phyloP scores from a whole-genome alignment of 2,888 invertebrate genomes.

The Meganola albula region DNA sequence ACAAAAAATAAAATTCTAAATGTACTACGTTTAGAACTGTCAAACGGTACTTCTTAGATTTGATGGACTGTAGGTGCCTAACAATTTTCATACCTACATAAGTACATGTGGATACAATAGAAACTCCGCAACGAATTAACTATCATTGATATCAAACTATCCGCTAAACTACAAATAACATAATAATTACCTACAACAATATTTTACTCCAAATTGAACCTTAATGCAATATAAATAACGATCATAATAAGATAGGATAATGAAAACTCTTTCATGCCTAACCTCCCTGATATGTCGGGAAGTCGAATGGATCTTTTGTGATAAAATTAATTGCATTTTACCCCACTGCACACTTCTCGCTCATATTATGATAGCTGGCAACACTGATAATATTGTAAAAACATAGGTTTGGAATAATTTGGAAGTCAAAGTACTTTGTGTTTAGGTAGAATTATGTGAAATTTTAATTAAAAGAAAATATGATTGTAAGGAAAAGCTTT shows the following conservation, averaged over 20 bases:
- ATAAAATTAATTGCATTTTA: constrained; percentile 68
- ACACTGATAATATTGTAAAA: constrained; percentile 24
- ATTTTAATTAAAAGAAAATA: too few relatives aligned
- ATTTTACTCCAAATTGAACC: constrained; percentile 7
- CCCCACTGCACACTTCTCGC: constrained; percentile 43
- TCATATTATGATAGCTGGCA: constrained; percentile 31
- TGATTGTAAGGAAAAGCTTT: too few relatives aligned
- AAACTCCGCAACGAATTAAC: neutral
- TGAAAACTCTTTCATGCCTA: constrained; percentile 34
- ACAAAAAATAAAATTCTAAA: too few relatives aligned
- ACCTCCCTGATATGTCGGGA: constrained; percentile 28
- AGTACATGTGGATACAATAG: too few relatives aligned
- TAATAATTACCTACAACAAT: constrained; percentile 3
- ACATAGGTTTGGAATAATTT: constrained; percentile 9
- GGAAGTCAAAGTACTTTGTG: constrained; percentile 1
- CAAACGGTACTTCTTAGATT: too few relatives aligned
- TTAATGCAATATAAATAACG: constrained; percentile 7
- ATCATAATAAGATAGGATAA: constrained; percentile 25
- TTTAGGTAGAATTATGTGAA: constrained; percentile 7
- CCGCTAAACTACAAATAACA: constrained; percentile 9
- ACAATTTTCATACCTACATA: too few relatives aligned
- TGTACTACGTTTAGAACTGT: too few relatives aligned
- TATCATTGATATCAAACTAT: constrained; percentile 21
- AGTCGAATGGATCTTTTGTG: constrained; percentile 54
- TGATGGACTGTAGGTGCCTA: too few relatives aligned